Percentiles rank a stretch among this genome's conserved stretches.
phyloP scores from a whole-genome alignment of 2,113 vertebrate species.

The Eudyptes chrysolophus region DNA sequence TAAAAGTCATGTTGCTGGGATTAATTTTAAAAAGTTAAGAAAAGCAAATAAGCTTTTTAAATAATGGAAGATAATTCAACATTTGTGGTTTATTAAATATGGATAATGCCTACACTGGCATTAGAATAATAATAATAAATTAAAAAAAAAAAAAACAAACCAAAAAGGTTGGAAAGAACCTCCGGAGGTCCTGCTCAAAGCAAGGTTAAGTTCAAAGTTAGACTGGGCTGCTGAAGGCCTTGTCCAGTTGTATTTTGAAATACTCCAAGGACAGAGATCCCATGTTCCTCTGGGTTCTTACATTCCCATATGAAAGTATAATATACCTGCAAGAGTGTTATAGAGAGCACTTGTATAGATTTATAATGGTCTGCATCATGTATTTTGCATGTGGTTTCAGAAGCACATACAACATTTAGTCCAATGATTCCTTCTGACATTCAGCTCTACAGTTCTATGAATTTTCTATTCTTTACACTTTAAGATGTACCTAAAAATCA shows the following conservation, averaged over 20 bases:
- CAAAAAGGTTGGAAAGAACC: neutral
- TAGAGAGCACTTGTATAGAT: neutral
- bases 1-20: neutral
- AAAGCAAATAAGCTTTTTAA: neutral
- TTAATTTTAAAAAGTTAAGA: neutral
- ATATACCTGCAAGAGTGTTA: neutral
- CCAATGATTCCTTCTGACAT: neutral
- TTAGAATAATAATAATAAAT: neutral
- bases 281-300: neutral
- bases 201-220: neutral
- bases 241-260: neutral
- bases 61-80: neutral
- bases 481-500: neutral
- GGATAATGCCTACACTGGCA: neutral
- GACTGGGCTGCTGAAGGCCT: neutral
- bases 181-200: neutral
- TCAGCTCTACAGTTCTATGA: neutral
- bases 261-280: neutral
- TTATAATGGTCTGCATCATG: neutral
- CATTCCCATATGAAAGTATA: neutral
- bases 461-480: neutral
- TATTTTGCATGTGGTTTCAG: neutral
- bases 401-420: neutral
- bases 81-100: neutral
- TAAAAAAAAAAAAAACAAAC: neutral